phyloP scores from a whole-genome alignment of 2,888 invertebrate species.

The Acrobasis suavella region DNA sequence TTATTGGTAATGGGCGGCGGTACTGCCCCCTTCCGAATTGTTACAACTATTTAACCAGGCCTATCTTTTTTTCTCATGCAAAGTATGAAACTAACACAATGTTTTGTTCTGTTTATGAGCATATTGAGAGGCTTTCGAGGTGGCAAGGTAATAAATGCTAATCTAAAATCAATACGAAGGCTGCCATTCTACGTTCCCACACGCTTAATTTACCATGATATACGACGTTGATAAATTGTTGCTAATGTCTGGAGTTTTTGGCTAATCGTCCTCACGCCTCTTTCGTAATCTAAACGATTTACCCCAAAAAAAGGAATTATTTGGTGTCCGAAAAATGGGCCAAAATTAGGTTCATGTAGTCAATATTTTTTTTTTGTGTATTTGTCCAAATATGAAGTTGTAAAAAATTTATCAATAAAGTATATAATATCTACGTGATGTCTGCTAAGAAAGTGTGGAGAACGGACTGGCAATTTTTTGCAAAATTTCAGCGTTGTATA shows the following conservation, averaged over 20 bases:
- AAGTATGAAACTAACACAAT: background rate
- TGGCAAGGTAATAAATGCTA: conserved; percentile 52
- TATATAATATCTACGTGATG: no score
- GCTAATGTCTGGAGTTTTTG: conserved; percentile 30
- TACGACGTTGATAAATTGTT: conserved; percentile 49
- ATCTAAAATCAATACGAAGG: conserved; percentile 63
- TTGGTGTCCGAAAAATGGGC: background rate
- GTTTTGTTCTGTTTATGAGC: conserved; percentile 38
- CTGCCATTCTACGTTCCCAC: conserved; percentile 42
- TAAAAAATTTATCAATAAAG: no score
- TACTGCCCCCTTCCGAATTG: no score
- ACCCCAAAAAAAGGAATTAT: conserved; percentile 5
- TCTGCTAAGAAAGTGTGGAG: no score
- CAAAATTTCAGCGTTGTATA: no score
- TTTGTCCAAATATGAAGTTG: no score
- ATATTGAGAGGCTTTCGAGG: conserved; percentile 42
- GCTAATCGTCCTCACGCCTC: conserved; percentile 25
- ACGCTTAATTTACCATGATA: conserved; percentile 55
- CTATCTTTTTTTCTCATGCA: background rate
- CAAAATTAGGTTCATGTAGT: no score
- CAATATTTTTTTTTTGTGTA: no score
- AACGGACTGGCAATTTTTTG: no score
- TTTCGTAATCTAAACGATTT: conserved; percentile 23
- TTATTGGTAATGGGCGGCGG: no score
- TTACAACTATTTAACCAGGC: no score